Percentiles rank a stretch among this genome's conserved stretches.
These are phyloP conservation scores for Drosophila willistoni DNA, from an alignment of 1,140 invertebrate genomes.

Conservation along the genomic window DNA sequence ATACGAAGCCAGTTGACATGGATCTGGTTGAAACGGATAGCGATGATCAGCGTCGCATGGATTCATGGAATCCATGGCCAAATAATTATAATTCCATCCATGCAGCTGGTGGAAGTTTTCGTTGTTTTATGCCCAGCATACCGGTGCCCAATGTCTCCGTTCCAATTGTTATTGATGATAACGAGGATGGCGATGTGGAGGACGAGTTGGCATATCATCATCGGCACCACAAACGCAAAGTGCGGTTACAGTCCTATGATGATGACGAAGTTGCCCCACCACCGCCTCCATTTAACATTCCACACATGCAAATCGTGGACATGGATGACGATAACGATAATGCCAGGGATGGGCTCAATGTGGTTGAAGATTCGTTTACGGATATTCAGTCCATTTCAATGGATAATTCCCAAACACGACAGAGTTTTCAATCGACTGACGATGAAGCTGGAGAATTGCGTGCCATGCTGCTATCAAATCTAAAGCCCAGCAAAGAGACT, in stretches of 20 bases:
- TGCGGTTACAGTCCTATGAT: constrained; percentile 5
- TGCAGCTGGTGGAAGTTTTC: constrained; percentile 51
- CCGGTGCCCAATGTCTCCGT: constrained; percentile 54
- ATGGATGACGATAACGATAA: constrained; percentile 50
- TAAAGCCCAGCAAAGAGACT: constrained; percentile 20
- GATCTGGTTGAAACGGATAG: constrained; percentile 76
- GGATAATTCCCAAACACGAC: constrained; percentile 32
- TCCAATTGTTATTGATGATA: constrained; percentile 67
- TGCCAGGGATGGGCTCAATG: constrained; percentile 61
- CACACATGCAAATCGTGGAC: constrained; percentile 41
- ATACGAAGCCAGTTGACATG: constrained; percentile 78
- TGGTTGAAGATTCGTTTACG: constrained; percentile 40
- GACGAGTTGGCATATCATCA: background rate
- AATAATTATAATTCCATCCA: constrained; percentile 42
- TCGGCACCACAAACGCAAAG: background rate
- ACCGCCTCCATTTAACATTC: constrained; percentile 66
- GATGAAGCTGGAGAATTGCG: constrained; percentile 73
- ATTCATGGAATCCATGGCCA: constrained; percentile 41
- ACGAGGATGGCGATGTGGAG: constrained; percentile 34
- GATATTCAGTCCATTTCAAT: constrained; percentile 69
- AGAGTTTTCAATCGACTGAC: constrained; percentile 50
- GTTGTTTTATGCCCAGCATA: constrained; percentile 50
- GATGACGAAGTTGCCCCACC: constrained; percentile 67
- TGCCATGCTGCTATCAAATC: constrained; percentile 68
- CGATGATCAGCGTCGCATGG: constrained; percentile 54